A percentile compares a stretch with the other conserved stretches of the same genome.
Evolutionary conservation across 2,113 vertebrate species (phyloP).

Genomic region (Pomatorhinus ruficollis): DNA sequence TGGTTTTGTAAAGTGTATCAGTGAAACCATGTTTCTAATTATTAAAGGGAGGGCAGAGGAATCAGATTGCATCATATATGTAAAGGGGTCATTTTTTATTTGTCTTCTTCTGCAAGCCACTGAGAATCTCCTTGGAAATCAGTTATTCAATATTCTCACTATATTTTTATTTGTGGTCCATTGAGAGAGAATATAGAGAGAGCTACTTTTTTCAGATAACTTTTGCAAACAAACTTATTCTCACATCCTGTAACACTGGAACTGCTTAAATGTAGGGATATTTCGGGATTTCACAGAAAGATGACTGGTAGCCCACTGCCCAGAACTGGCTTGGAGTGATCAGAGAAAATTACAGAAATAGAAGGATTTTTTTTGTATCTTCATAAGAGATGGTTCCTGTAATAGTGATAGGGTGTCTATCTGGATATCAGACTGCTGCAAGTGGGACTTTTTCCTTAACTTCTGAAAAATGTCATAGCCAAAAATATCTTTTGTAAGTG

Average conservation of each 20-base stretch:
- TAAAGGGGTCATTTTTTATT: constrained; percentile 21
- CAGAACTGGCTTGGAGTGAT: neutral
- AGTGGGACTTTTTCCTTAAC: neutral
- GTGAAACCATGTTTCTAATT: constrained; percentile 40
- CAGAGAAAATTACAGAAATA: neutral
- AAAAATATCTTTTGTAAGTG: constrained; percentile 16
- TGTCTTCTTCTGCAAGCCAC: neutral
- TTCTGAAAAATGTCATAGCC: constrained; percentile 14
- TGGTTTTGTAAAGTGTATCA: constrained; percentile 17
- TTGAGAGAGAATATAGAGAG: neutral
- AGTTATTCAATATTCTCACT: neutral
- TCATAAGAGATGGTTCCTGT: neutral
- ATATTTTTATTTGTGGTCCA: neutral
- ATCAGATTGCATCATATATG: neutral
- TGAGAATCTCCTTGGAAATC: constrained; percentile 9
- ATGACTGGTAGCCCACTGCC: neutral
- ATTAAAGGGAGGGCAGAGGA: neutral
- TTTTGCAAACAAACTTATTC: neutral
- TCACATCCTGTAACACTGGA: neutral
- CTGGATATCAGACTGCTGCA: neutral
- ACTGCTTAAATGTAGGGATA: neutral
- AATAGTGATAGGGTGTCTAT: neutral
- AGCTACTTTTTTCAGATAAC: neutral
- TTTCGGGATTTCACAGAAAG: neutral
- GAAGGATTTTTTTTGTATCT: neutral